phyloP scores from a whole-genome alignment of 2,113 vertebrate genomes.

The Callionymus lyra region DNA sequence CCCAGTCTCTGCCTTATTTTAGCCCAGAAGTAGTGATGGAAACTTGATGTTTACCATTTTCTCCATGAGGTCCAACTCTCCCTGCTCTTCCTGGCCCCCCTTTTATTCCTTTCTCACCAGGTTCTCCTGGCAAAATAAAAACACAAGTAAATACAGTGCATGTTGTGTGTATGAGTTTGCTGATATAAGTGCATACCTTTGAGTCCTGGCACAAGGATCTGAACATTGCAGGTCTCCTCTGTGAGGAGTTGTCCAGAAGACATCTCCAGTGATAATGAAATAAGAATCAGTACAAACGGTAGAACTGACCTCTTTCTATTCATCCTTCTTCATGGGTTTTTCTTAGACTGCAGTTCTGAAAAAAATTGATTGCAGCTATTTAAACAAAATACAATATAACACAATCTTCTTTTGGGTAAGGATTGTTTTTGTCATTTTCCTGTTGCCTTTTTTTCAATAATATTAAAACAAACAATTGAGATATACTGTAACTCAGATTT shows the following conservation, averaged over 20 bases:
- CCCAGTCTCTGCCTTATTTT: conserved; percentile 9
- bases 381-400: no score
- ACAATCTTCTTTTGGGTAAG: no score
- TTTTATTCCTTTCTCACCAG: conserved; percentile 87
- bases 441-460: no score
- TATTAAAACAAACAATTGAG: no score
- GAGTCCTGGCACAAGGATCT: conserved; percentile 93
- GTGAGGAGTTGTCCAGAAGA: conserved; percentile 72
- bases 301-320: conserved; percentile 63
- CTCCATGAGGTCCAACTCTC: conserved; percentile 85
- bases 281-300: conserved; percentile 66
- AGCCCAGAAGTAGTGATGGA: neutral
- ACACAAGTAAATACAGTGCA: neutral
- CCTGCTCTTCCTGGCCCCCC: conserved; percentile 85
- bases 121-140: conserved; percentile 68
- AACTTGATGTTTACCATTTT: conserved; percentile 68
- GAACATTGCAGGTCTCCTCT: conserved; percentile 89
- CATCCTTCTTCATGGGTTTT: conserved; percentile 70
- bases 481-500: no score
- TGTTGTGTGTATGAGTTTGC: neutral
- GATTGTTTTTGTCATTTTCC: no score
- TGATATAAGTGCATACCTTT: conserved; percentile 72
- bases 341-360: conserved; percentile 36
- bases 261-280: conserved; percentile 68
- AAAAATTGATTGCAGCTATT: conserved; percentile 3